Base-by-base conservation (phyloP, 2,797 vertebrate species). In the Xyrichtys novacula region DNA sequence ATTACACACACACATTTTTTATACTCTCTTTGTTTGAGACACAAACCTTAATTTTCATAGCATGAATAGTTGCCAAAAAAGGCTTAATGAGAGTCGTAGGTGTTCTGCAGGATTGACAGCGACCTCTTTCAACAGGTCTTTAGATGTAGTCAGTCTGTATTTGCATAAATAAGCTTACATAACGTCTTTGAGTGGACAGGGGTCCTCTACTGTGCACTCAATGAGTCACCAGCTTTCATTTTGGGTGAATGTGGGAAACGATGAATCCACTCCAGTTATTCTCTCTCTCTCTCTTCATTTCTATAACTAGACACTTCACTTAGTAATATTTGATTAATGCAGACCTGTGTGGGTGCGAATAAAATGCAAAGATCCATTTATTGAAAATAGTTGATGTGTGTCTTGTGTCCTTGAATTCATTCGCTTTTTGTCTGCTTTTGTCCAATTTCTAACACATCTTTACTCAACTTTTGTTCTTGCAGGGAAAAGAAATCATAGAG, bases 401-500 rank as follows among this genome's bases (percentile, higher is more conserved):
- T 29, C 14, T 10, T 0, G 38, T 53, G 17, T 49, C 14, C 11
- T 42, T 56, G 2, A 32, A 53, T 46, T 62, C 2, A 36, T 20
- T 48, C 6, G 7, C 23, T 44, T 6, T 25, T 25, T 25, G 3
- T 34, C 32, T 34, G 14, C 43, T 48, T 22, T 28, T 2, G n/a
- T 4, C 5, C 0, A 36, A n/a, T 23, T 25, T 29, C 14, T 61
- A 26, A 66, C 46, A 0, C 20, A 8, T 36, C 0, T 49, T 44
- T 34, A 42, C 16, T 19, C 36, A 0, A 1, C 25, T 16, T 15
- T 1, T 63, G 19, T 40, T 47, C 36, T 46, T 49, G 29, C 90
- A 99, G 98, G 97, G 98, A 78, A 99, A 98, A 78, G 98, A 99
- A 87, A 98, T 99, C 79, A 99, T 99, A 0, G 97, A 99, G 65